Evolutionary conservation across 2,888 invertebrate species (phyloP), one percentile per base, ranked within the genome.

Genomic region (Tinea trinotella): DNA sequence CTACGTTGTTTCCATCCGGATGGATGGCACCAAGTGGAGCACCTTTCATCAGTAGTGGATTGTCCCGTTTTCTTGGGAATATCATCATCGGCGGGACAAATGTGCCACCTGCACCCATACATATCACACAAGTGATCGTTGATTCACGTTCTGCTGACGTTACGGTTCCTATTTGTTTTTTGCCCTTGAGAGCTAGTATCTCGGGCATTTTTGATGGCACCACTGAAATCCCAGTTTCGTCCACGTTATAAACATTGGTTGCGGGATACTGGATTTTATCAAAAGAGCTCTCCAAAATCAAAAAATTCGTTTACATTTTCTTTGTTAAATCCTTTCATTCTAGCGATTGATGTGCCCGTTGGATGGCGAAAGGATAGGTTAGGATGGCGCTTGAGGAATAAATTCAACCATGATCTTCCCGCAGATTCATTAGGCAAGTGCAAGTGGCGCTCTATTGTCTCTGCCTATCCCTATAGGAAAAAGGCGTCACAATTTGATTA

Each of bases 151-250:
- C 64, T 55, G 64, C 65, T 18, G 66, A 66, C 24, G 61, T 56
- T 15, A 67, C 13, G 4, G 58, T 57, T 1, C 61, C 65, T 34
- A 65, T 65, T 57, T 64, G 60, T 54, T 62, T 63, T 57, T 59
- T 56, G 4, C 65, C 65, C 55, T 56, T 61, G 20, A 50, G 35
- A n/a, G 60, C 57, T 12, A 67, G 53, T 7, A 66, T 60, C 57
- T 65, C 63, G 6, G 18, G 57, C 55, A 6, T 55, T 58, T 13
- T 57, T 59, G 49, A 61, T 62, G 10, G 62, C 60, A 22, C 63
- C 64, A 35, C 56, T 52, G n/a, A 60, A 61, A 68, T 56, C 5
- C 66, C 67, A 19, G 64, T 65, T 56, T 67, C 65, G 40, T 66
- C 64, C 10, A 61, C 61, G 55, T 65, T 69, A 55, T 61, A 69